Percentiles rank a stretch among this genome's conserved stretches.
phyloP scores from a whole-genome alignment of 2,797 vertebrate genomes.

The Sebastes minor region DNA sequence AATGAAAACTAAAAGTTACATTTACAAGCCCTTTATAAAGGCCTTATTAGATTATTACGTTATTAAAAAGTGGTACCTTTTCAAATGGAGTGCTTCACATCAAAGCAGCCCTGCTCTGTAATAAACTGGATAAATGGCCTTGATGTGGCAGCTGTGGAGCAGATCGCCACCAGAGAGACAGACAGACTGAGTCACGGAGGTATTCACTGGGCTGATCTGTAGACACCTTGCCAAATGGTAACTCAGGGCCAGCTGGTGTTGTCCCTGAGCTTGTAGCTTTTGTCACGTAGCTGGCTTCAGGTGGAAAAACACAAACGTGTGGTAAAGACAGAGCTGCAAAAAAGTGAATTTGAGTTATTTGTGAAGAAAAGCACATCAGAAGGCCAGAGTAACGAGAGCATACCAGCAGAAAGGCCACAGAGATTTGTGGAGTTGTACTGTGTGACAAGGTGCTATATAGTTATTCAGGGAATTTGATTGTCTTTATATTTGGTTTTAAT shows the following conservation, averaged over 20 bases:
- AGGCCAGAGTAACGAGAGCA: conserved; percentile 1
- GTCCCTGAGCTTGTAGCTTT: conserved; percentile 10
- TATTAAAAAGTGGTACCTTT: neutral
- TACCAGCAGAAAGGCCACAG: neutral
- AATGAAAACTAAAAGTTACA: neutral
- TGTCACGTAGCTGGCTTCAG: conserved; percentile 8
- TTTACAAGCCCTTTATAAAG: neutral
- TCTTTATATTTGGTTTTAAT: neutral
- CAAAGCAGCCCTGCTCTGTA: neutral
- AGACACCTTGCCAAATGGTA: conserved; percentile 57
- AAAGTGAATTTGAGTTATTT: neutral
- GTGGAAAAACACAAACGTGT: conserved; percentile 23
- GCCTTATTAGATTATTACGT: neutral
- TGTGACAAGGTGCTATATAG: neutral
- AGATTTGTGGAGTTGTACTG: neutral
- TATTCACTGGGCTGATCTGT: conserved; percentile 18
- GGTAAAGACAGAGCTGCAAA: neutral
- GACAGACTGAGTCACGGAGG: conserved; percentile 22
- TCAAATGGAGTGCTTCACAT: neutral
- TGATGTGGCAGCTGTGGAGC: conserved; percentile 35
- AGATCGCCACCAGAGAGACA: conserved; percentile 25
- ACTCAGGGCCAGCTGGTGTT: conserved; percentile 30
- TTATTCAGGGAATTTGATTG: neutral
- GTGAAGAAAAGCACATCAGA: neutral
- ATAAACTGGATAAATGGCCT: conserved; percentile 5